Base-by-base conservation (phyloP, 2,797 vertebrate genomes). In the Orientallactaga sibirica region DNA sequence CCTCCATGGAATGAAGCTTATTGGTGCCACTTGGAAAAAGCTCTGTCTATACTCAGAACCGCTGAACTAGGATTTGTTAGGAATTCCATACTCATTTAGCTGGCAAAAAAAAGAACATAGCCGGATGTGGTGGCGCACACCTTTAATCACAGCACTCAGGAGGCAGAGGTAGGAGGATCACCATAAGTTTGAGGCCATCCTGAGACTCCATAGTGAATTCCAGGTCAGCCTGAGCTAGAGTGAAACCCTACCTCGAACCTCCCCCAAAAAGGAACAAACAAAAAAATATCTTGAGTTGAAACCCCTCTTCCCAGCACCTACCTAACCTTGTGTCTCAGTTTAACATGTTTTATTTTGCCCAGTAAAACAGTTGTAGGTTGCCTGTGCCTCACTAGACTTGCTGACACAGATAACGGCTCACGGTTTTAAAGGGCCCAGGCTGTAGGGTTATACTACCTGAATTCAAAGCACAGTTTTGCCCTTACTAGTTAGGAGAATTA, bases 31-130 rank as follows among this genome's bases (percentile, higher is more conserved):
- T 16, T 80, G 18, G 66, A 84, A 52, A 41, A 92, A 52, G 33
- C 55, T 33, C 19, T 86, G 33, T 66, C 75, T 27, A 7, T 41
- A 37, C 4, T 74, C 66, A 43, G n/a, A 24, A 10, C 41, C 14
- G 70, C 41, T 64, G 55, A 62, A 7, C n/a, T 82, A 29, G 77
- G 43, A 78, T 71, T 82, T 91, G 33, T 86, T 79, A 86, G 37
- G 79, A 86, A 67, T 93, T 82, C 86, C 67, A 88, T 10, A 61
- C 24, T 43, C 43, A 33, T 84, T 91, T 67, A 84, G 41, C 29
- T 66, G 58, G 18, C 43, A 41, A 92, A 90, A 48, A 37, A 37
- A 37, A 37, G 33, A 37, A 37, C 33, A 37, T 37, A 37, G 33
- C 33, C 33, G 33, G 33, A 37, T 37, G 33, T 37, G 33, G 33